phyloP scores from a whole-genome alignment of 2,888 invertebrate species.

The Subacronicta megacephala region DNA sequence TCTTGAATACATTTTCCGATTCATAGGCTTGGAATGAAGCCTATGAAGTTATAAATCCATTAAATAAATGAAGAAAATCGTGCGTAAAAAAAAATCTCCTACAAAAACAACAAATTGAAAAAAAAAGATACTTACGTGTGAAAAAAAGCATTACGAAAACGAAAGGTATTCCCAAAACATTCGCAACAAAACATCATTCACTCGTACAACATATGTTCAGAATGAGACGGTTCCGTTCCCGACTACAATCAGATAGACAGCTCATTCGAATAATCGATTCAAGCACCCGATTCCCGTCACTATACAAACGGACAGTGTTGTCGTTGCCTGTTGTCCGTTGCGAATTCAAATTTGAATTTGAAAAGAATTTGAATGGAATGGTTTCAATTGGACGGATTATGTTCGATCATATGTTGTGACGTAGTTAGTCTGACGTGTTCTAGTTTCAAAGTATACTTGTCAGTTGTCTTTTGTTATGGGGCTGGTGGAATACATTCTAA shows the following conservation, averaged over 20 bases:
- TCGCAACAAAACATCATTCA: conserved; percentile 55
- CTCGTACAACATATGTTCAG: conserved; percentile 56
- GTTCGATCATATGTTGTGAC: conserved; percentile 55
- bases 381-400: conserved; percentile 60
- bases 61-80: background rate
- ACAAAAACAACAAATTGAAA: background rate
- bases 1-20: background rate
- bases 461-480: conserved; percentile 2
- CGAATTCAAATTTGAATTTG: conserved; percentile 77
- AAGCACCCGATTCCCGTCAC: conserved; percentile 71
- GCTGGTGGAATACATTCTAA: conserved; percentile 11
- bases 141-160: conserved; percentile 13
- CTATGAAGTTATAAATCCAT: too few species aligned
- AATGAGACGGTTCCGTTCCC: conserved; percentile 64
- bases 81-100: background rate
- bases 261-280: conserved; percentile 81
- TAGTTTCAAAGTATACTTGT: conserved; percentile 30
- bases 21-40: background rate
- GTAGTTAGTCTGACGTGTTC: conserved; percentile 47
- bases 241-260: conserved; percentile 75
- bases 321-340: conserved; percentile 68
- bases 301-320: conserved; percentile 73
- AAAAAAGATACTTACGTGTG: background rate
- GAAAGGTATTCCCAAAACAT: conserved; percentile 42
- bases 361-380: conserved; percentile 69